Conservation (phyloP, 35 echinoderm and acorn worm genomes). For the Amphiura filiformis region DNA sequence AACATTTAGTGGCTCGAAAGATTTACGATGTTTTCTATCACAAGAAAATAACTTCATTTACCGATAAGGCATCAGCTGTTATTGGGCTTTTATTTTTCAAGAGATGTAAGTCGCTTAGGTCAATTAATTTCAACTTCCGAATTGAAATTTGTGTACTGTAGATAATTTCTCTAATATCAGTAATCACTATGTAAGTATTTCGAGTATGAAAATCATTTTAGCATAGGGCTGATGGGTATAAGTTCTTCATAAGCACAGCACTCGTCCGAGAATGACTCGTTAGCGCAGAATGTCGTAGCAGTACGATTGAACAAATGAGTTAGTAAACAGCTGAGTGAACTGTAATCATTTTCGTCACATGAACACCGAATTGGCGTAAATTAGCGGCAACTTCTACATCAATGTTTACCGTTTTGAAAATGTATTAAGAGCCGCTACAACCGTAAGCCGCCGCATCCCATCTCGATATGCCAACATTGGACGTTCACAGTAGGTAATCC, state of each 20-base stretch:
- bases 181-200: not conserved
- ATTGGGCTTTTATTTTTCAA: not conserved
- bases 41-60: not conserved
- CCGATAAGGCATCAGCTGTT: not conserved
- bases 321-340: too few species aligned
- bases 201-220: not conserved
- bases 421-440: not conserved
- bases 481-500: constrained; percentile 14
- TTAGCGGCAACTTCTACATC: not conserved
- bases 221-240: not conserved
- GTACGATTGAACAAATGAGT: too few species aligned
- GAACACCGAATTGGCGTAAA: constrained; percentile 1
- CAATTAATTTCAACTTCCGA: constrained; percentile 11
- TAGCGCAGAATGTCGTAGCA: too few species aligned
- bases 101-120: not conserved
- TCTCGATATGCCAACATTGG: constrained; percentile 12
- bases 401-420: constrained; percentile 3
- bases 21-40: not conserved
- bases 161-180: not conserved
- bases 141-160: not conserved
- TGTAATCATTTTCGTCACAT: too few species aligned
- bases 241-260: not conserved
- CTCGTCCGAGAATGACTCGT: not conserved
- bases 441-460: too few species aligned
- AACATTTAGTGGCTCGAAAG: not conserved